These are phyloP conservation scores for Phenganax subtilis DNA, from an alignment of 92 coral and sea anemone species.

Conservation along the genomic window DNA sequence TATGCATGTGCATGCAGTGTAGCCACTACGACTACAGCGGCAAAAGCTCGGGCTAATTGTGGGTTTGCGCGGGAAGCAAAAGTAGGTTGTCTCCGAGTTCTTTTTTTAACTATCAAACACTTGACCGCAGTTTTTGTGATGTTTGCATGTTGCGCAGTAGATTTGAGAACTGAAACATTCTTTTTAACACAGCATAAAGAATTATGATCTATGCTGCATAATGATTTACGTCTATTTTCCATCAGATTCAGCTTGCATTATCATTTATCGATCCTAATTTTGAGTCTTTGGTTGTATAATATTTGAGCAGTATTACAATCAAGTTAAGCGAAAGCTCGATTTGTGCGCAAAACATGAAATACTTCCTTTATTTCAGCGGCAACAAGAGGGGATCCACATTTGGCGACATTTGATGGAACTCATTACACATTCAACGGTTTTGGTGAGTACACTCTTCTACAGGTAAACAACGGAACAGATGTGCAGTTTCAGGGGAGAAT, in stretches of 20 bases:
- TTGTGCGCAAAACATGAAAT: too few species aligned
- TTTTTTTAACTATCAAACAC: background rate
- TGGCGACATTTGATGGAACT: constrained; percentile 31
- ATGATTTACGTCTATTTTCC: too few species aligned
- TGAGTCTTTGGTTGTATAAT: too few species aligned
- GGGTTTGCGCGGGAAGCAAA: too few species aligned
- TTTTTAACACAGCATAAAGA: background rate
- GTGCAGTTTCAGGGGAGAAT: constrained; percentile 35
- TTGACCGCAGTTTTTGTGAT: background rate
- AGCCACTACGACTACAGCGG: too few species aligned
- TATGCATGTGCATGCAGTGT: too few species aligned
- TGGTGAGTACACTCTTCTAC: constrained; percentile 31
- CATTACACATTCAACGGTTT: constrained; percentile 34
- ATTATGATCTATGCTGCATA: too few species aligned
- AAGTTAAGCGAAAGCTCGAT: too few species aligned
- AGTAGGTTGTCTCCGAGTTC: background rate
- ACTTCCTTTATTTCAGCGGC: background rate
- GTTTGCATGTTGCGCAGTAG: background rate
- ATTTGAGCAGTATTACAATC: too few species aligned
- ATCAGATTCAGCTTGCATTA: too few species aligned
- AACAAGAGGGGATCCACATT: constrained; percentile 34
- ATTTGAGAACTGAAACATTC: background rate
- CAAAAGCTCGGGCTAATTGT: too few species aligned
- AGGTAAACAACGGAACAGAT: background rate
- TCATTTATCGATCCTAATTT: too few species aligned